Percentiles rank a stretch among this genome's conserved stretches.
Evolutionary conservation across 1,140 invertebrate genomes (phyloP).

Genomic region (Trichonephila clavata): DNA sequence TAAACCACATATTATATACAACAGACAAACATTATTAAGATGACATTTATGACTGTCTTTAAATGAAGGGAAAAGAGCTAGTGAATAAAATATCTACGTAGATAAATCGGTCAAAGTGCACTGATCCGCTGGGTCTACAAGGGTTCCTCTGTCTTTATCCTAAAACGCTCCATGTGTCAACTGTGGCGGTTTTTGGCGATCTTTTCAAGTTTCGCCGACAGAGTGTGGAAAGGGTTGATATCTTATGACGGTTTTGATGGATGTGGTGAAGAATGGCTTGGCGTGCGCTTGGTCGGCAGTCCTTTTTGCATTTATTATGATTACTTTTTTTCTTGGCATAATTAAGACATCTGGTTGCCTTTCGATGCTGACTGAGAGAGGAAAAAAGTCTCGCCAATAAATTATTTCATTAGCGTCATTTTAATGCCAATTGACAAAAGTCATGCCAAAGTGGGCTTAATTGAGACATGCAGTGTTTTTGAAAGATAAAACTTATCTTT

Average conservation of each 20-base stretch:
- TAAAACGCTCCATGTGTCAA: neutral
- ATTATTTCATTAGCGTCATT: conserved; percentile 6
- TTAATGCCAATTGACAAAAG: neutral
- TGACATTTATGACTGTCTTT: neutral
- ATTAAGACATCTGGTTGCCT: conserved; percentile 33
- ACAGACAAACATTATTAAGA: neutral
- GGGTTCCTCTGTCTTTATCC: neutral
- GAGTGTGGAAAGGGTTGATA: conserved; percentile 36
- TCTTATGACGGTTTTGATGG: conserved; percentile 8
- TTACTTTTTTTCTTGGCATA: neutral
- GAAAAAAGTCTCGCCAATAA: neutral
- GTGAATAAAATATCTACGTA: neutral
- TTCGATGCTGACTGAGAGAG: conserved; percentile 4
- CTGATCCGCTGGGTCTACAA: neutral
- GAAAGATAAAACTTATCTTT: neutral
- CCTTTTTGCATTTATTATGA: neutral
- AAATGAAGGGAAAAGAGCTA: neutral
- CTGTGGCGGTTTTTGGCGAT: neutral
- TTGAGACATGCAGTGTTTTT: neutral
- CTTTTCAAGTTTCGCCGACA: conserved; percentile 22
- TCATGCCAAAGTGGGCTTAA: conserved; percentile 1
- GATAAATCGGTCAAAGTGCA: conserved; percentile 15
- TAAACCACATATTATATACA: neutral
- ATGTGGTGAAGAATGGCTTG: conserved; percentile 8
- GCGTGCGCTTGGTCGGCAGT: conserved; percentile 14